phyloP scores from a whole-genome alignment of 2,797 vertebrate species.

The Gephyroberyx darwinii region DNA sequence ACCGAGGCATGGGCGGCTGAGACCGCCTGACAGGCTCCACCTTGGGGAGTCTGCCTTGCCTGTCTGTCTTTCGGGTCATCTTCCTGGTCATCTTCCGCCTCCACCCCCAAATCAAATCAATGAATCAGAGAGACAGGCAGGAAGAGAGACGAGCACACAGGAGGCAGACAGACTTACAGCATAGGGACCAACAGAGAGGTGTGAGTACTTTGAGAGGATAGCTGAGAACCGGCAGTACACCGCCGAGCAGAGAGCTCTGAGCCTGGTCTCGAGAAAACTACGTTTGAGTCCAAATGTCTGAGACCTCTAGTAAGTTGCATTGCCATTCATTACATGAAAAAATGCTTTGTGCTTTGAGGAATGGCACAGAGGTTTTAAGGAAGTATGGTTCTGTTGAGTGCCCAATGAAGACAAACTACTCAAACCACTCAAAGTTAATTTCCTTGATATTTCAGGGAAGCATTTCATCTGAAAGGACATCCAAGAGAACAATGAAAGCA shows the following conservation, averaged over 20 bases:
- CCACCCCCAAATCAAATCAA: conserved; percentile 21
- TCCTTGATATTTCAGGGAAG: conserved; percentile 57
- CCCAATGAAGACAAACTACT: conserved; percentile 46
- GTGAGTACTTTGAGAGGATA: conserved; percentile 33
- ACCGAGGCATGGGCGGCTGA: conserved; percentile 25
- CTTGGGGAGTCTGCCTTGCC: conserved; percentile 26
- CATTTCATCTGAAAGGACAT: conserved; percentile 51
- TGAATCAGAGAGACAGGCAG: conserved; percentile 34
- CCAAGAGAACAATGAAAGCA: conserved; percentile 38
- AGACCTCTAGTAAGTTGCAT: background rate
- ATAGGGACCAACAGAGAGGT: conserved; percentile 21
- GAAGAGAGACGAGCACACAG: conserved; percentile 28
- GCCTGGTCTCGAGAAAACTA: background rate
- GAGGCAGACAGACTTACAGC: conserved; percentile 34
- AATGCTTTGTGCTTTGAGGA: background rate
- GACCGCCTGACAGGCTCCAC: conserved; percentile 31
- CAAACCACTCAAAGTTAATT: conserved; percentile 45
- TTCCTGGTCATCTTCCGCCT: conserved; percentile 34
- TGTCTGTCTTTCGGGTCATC: background rate
- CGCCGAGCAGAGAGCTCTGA: background rate
- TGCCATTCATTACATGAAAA: background rate
- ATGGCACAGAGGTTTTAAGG: conserved; percentile 6
- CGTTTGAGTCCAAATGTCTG: no score
- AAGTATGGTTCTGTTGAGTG: conserved; percentile 32
- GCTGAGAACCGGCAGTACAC: conserved; percentile 23